Base-by-base conservation (phyloP, 2,797 vertebrate genomes). In the Ptychobarbus kaznakovi region DNA sequence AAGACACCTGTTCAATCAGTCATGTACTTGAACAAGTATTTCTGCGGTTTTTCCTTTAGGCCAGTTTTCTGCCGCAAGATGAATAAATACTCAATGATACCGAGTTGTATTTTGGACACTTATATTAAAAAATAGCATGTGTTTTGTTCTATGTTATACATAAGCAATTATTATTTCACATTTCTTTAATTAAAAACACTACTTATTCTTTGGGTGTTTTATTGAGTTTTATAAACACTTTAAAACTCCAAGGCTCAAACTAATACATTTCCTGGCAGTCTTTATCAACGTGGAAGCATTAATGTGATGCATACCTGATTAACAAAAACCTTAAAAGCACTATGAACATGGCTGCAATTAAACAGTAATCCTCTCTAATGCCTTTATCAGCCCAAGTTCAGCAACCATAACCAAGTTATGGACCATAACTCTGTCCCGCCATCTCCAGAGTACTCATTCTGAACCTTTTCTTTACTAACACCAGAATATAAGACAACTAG, bases 161-260 rank as follows among this genome's bases (percentile, higher is more conserved):
- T 32, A 32, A 32, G 32, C 32, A 32, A 32, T 32, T 32, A 32
- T 32, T 32, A 32, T 32, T 32, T 32, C 96, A 93, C 2, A 15
- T 15, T 65, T 65, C 13, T 65, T 32, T 65, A 32, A 28, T 1
- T 13, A 65, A 65, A 65, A 16, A 65, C 28, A 65, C 13, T 65
- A 25, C 25, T 15, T 63, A 15, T 15, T 65, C 13, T 32, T 3
- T 32, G 28, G 13, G 25, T 32, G 13, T 28, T 56, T 56, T 38
- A 38, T 38, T 40, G 38, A 40, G 42, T 44, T 49, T 13, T 46
- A 46, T 46, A 46, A 46, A 46, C 12, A 46, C 44, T 53, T 53
- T 20, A 20, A 16, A 49, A 16, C 0, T 44, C 42, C 42, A 49
- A 49, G 5, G 13, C 46, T 51, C 49, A 16, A 16, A 16, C 6